phyloP scores from a whole-genome alignment of 2,888 invertebrate genomes.

The Cataglyphis livida region DNA sequence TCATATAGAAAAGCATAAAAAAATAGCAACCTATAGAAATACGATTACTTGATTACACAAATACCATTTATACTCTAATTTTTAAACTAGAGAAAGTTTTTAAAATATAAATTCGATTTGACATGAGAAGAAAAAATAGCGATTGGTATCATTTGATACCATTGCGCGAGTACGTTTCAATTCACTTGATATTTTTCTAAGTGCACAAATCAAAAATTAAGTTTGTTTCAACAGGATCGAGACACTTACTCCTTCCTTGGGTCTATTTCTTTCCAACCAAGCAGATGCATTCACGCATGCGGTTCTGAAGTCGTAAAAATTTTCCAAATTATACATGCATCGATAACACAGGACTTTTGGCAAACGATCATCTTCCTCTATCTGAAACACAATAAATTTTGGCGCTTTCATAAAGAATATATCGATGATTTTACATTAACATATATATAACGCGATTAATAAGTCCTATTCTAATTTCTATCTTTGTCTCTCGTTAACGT shows the following conservation, averaged over 20 bases:
- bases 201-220: neutral
- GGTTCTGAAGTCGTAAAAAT: slow-evolving; percentile 86
- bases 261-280: slow-evolving; percentile 81
- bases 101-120: neutral
- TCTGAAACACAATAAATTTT: slow-evolving; percentile 78
- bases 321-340: slow-evolving; percentile 86
- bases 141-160: neutral
- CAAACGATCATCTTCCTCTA: slow-evolving; percentile 84
- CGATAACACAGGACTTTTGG: slow-evolving; percentile 86
- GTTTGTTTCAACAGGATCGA: neutral
- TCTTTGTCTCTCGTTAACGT: neutral
- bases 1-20: neutral
- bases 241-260: slow-evolving; percentile 77
- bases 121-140: neutral
- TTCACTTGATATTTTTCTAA: neutral
- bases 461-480: neutral
- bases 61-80: neutral
- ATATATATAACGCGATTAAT: neutral
- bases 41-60: neutral
- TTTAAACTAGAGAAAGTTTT: neutral
- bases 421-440: neutral
- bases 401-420: neutral
- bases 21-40: neutral
- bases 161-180: neutral
- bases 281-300: slow-evolving; percentile 85